Evolutionary conservation across 1,140 invertebrate species (phyloP), one percentile per base, ranked within the genome.

Genomic region (Panagrolaimus sp.): DNA sequence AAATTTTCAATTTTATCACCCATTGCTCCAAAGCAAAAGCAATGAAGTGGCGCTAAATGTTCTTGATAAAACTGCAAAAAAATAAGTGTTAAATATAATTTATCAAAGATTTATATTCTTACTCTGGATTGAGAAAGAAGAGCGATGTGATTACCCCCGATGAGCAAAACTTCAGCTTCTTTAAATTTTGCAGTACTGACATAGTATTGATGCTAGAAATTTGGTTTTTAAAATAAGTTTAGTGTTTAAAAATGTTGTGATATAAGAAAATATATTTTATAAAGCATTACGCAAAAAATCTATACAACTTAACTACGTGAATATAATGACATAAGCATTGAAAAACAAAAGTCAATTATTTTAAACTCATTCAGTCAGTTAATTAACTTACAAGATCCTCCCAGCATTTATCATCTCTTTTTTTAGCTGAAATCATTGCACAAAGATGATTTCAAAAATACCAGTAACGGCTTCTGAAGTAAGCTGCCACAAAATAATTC

Each of bases 11-110:
- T 85, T 66, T 83, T 80, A 72, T 85, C 84, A 8, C 79, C 83
- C 42, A 82, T 78, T 57, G 85, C 83, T 46, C 84, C 82, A 78
- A 85, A 85, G 67, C 85, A 85, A 25, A 85, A 75, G 70, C 81
- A 83, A 66, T 85, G 84, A 9, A 85, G 70, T 42, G 84, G 84
- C 42, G 84, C 84, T 75, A 85, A 84, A 78, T 84, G 78, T 63
- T 81, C 77, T 16, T 77, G 63, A 83, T 83, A 85, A 4, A 84
- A 63, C 84, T 85, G 67, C 27, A 74, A 74, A 48, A 23, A 38
- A 38, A 4, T 16, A 11, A 13, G 9, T 16, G 14, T 66, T 11
- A n/a, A n/a, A n/a, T 47, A 63, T 31, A 53, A 66, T 27, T 31
- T 38, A 11, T 23, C 9, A 46, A 38, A 66, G n/a, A 42, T 9